Base-by-base conservation (phyloP, 37 sponge, comb jelly and placozoan species). In the Halichondria panicea region DNA sequence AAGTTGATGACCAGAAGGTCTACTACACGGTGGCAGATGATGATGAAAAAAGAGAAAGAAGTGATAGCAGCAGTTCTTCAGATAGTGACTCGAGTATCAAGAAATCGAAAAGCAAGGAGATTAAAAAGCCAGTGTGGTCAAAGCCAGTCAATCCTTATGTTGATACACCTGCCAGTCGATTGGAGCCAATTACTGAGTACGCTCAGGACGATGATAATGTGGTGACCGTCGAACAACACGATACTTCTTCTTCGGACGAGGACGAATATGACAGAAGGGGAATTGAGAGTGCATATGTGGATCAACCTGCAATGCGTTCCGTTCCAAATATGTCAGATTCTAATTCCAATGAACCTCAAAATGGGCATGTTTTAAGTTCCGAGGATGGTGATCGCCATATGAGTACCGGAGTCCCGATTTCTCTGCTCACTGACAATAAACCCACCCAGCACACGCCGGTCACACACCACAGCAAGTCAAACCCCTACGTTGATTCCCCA, bases 1-100 rank as follows among this genome's bases (percentile, higher is more conserved):
- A 59, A 37, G 68, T 84, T 28, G 68, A 84, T 56, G 77, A 75
- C 9, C 63, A 52, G 56, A 55, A 67, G 0, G 54, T 63, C 0
- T 84, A 76, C 77, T 84, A 84, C 43, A 43, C 45, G 1, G 55
- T 77, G 33, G 72, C 56, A 33, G 78, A 78, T 59, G 76, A n/a
- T 56, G 70, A 70, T 32, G 46, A 11, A 15, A 46, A 45, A 18
- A 31, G 22, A 32, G 21, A 50, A 35, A 19, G 15, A 1, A 70
- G 70, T 35, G 35, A 45, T 12, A 70, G 70, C 46, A 2, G 45
- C 7, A 41, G 43, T 13, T 70, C 70, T 30, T 2, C 2, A 1
- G 54, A 48, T 28, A 70, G 53, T 43, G 66, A 64, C 39, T 64
- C 66, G 39, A 33, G 66, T 39, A 45, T 70, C 35, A 70, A 70